phyloP scores from a whole-genome alignment of 37 sponge, comb jelly and placozoan genomes.

The Hexactinellida sp. region DNA sequence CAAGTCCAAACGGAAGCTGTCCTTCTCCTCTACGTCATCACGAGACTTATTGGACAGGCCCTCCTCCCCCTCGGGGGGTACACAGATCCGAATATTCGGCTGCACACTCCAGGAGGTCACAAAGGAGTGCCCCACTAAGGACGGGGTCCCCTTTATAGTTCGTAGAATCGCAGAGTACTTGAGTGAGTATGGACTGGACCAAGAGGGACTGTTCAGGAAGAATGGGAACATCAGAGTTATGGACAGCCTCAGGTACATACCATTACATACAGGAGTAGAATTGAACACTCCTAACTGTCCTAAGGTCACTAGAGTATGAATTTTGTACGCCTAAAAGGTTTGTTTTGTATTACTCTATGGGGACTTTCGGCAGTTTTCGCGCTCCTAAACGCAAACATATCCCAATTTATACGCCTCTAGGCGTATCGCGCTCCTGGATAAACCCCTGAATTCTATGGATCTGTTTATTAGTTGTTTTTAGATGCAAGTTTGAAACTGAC shows the following conservation, averaged over 20 bases:
- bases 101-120: not conserved
- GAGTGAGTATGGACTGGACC: constrained; percentile 41
- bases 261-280: not conserved
- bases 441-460: no score
- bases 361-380: no score
- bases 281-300: no score
- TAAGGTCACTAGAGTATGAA: no score
- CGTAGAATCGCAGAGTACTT: constrained; percentile 35
- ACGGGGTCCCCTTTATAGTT: constrained; percentile 40
- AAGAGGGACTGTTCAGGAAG: constrained; percentile 59
- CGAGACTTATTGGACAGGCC: not conserved
- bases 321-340: no score
- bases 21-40: not conserved
- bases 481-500: not conserved
- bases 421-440: no score
- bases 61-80: not conserved
- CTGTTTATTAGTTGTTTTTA: not conserved
- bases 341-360: no score
- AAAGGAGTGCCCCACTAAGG: not conserved
- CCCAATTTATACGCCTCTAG: no score
- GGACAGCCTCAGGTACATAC: constrained; percentile 30
- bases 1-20: not conserved
- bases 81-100: not conserved
- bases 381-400: no score
- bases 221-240: constrained; percentile 57